Evolutionary conservation across 2,888 invertebrate genomes (phyloP).

Genomic region (Slavum lentiscoides): DNA sequence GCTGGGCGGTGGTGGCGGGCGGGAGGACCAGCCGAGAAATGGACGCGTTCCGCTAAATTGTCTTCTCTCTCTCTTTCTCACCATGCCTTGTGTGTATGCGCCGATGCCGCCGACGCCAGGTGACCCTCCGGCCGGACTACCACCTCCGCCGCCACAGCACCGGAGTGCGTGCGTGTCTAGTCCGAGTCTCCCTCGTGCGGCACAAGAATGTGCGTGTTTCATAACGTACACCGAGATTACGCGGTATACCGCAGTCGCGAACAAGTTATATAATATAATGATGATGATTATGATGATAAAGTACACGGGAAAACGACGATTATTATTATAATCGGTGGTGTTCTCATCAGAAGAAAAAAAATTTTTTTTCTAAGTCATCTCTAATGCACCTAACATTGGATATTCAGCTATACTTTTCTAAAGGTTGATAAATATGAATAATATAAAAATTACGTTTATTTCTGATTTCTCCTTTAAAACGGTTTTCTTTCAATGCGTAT

Average conservation of each 20-base stretch:
- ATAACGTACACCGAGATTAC: not conserved
- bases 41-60: conserved; percentile 37
- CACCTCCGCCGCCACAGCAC: not conserved
- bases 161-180: not conserved
- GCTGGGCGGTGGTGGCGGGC: too few species aligned
- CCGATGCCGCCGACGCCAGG: not conserved
- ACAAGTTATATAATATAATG: too few species aligned
- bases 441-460: too few species aligned
- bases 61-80: not conserved
- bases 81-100: not conserved
- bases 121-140: conserved; percentile 22
- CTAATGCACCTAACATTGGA: too few species aligned
- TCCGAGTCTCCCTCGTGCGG: conserved; percentile 10
- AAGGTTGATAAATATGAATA: too few species aligned
- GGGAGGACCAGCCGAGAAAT: conserved; percentile 29
- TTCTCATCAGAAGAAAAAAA: too few species aligned
- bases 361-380: too few species aligned
- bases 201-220: conserved; percentile 10
- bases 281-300: not conserved
- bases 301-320: not conserved
- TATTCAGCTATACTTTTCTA: too few species aligned
- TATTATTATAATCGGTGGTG: not conserved
- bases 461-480: too few species aligned
- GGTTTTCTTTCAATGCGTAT: too few species aligned
- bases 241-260: too few species aligned